Percentiles rank a stretch among this genome's conserved stretches.
Evolutionary conservation across 2,797 vertebrate species (phyloP).

Genomic region (Myotis planiceps): DNA sequence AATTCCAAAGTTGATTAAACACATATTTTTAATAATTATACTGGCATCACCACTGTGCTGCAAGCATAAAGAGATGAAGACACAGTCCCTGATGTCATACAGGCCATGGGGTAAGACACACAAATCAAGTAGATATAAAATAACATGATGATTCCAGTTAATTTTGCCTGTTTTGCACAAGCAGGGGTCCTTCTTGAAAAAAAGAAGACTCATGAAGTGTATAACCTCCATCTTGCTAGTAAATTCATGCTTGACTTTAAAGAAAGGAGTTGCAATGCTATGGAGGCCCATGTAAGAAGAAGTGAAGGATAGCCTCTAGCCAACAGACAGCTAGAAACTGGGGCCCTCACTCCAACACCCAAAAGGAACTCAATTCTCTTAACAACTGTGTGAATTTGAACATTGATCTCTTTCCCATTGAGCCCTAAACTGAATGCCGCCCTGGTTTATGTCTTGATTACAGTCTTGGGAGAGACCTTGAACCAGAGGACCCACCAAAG

Average conservation of each 20-base stretch:
- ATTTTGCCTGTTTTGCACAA: background rate
- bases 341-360: background rate
- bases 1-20: background rate
- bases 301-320: background rate
- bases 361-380: background rate
- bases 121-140: background rate
- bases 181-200: background rate
- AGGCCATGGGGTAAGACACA: rapidly evolving
- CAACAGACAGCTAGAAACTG: background rate
- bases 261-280: background rate
- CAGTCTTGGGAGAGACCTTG: background rate
- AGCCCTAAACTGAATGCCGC: background rate
- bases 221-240: background rate
- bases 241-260: background rate
- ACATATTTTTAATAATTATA: background rate
- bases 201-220: background rate
- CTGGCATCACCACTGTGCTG: background rate
- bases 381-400: background rate
- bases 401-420: background rate
- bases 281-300: background rate
- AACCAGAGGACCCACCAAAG: background rate
- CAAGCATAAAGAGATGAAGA: background rate
- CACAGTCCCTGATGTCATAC: background rate
- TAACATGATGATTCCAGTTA: background rate
- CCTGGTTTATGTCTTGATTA: background rate